Evolutionary conservation across 2,797 vertebrate genomes (phyloP), one percentile per base, ranked within the genome.

Genomic region (Bradypodion pumilum): DNA sequence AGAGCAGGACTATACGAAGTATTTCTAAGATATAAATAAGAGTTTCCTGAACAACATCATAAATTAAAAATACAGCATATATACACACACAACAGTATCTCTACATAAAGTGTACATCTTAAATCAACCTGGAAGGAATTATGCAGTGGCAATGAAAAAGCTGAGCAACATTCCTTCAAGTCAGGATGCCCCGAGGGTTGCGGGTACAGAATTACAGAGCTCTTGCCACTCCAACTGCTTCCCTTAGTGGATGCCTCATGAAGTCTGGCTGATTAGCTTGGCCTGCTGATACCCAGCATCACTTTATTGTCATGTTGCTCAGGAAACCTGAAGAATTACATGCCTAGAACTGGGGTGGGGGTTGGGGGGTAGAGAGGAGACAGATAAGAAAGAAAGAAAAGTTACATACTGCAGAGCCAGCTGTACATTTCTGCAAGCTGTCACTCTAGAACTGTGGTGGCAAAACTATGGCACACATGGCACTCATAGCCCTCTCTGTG

Each of bases 61-160:
- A 96, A 95, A 94, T 96, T 95, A 96, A 88, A 90, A 86, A 91
- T 86, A 92, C 78, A 93, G 92, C 93, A 92, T 81, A 12, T 82
- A 80, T 87, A 63, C 66, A 5, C 46, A 86, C 66, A 76, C 32
- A 46, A 37, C 16, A 37, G 56, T 70, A 21, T 78, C 56, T 82
- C 65, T 83, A 44, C 88, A 68, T 62, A 69, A 35, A 92, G 21
- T 92, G 94, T 93, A 94, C 92, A 94, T 92, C 91, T 94, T 89
- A 78, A 32, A 85, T 89, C 87, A 74, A 89, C 86, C 89, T 86
- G 80, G 69, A 89, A 89, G 89, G 84, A 92, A 87, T 75, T 91
- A 93, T 89, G 91, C 85, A 92, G 85, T 27, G 66, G 74, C 89
- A 9, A 72, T 16, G 42, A 46, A 91, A 69, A 83, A 0, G 1